Conservation (phyloP, 2,888 invertebrate genomes). For the Gymnocheta viridis region DNA sequence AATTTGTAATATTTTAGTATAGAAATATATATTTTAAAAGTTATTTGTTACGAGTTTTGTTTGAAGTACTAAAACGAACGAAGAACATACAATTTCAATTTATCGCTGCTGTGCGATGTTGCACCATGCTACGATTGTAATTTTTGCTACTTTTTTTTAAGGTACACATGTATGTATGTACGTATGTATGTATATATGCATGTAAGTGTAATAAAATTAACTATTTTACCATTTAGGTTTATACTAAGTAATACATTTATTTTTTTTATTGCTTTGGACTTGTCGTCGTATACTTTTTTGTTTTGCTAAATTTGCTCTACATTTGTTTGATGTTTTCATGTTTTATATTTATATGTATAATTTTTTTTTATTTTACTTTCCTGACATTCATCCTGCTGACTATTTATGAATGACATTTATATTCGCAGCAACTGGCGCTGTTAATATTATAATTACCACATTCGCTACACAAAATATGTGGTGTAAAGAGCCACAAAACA, state of each 20-base stretch:
- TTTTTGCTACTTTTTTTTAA: background rate
- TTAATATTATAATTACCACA: conserved; percentile 59
- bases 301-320: conserved; percentile 29
- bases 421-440: conserved; percentile 30
- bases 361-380: conserved; percentile 2
- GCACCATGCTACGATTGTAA: conserved; percentile 14
- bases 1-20: conserved; percentile 35
- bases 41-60: background rate
- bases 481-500: conserved; percentile 53
- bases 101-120: conserved; percentile 40
- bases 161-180: background rate
- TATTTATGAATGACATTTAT: conserved; percentile 50
- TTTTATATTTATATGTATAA: no score
- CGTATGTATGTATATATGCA: background rate
- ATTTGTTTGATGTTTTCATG: conserved; percentile 14
- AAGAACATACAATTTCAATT: conserved; percentile 47
- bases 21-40: conserved; percentile 1
- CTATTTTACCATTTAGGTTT: conserved; percentile 23
- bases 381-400: conserved; percentile 46
- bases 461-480: conserved; percentile 55
- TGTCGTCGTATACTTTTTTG: background rate
- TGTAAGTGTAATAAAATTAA: conserved; percentile 30
- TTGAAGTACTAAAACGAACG: background rate
- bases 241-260: background rate
- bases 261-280: conserved; percentile 21